A percentile compares a stretch with the other conserved stretches of the same genome.
phyloP scores from a whole-genome alignment of 2,113 vertebrate species.

The Tonatia bakeri region DNA sequence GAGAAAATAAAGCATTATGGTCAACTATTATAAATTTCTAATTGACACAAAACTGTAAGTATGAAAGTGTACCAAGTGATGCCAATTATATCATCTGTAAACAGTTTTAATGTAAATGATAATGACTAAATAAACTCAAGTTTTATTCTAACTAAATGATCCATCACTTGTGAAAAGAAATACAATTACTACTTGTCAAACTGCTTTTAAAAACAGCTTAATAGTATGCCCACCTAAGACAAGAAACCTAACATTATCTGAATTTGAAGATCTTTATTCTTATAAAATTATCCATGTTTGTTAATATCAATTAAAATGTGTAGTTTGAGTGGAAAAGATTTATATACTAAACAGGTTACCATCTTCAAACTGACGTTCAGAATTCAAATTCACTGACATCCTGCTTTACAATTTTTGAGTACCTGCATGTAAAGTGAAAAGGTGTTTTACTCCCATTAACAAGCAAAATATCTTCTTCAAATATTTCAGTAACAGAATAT shows the following conservation, averaged over 20 bases:
- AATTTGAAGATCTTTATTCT: conserved; percentile 45
- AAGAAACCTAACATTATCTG: conserved; percentile 47
- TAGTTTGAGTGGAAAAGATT: conserved; percentile 67
- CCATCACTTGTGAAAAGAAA: conserved; percentile 48
- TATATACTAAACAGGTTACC: conserved; percentile 77
- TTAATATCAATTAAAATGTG: conserved; percentile 61
- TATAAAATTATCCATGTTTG: conserved; percentile 56
- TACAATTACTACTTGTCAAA: conserved; percentile 32
- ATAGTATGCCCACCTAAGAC: conserved; percentile 24
- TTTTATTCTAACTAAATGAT: conserved; percentile 50
- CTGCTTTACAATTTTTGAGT: conserved; percentile 77
- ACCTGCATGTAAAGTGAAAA: conserved; percentile 77
- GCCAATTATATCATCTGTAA: conserved; percentile 42
- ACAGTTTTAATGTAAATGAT: conserved; percentile 58
- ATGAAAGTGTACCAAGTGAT: conserved; percentile 49
- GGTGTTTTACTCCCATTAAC: conserved; percentile 73
- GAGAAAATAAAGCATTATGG: conserved; percentile 73
- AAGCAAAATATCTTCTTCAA: conserved; percentile 68
- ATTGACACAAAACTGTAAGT: conserved; percentile 64
- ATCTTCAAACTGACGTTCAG: conserved; percentile 77
- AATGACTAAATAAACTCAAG: conserved; percentile 25
- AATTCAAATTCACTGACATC: conserved; percentile 78
- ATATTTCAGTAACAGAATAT: conserved; percentile 66
- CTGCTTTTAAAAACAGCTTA: conserved; percentile 48
- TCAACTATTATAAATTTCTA: conserved; percentile 68